Base-by-base conservation (phyloP, 2,113 vertebrate species). In the Oplegnathus fasciatus region DNA sequence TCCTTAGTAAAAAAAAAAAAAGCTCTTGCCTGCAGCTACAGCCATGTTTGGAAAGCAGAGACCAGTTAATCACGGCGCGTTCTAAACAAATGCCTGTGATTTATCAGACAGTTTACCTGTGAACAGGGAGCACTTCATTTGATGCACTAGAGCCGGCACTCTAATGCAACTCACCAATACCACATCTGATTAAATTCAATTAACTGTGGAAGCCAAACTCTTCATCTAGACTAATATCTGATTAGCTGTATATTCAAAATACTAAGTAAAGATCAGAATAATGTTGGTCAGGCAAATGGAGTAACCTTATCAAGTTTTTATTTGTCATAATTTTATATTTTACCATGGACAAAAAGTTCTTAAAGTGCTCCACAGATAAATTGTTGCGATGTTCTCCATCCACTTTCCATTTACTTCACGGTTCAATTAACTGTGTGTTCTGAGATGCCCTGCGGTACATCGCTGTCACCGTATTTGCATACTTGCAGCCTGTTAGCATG, bases 81-180 rank as follows among this genome's bases (percentile, higher is more conserved):
- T 77, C 61, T 34, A 42, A 88, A 84, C 73, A 73, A 73, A 81
- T 40, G 57, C 24, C 71, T 34, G 78, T 64, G 58, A 81, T 54
- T 88, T 67, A 84, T 87, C 77, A 28, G 60, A 73, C 67, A 67
- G 75, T 50, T 66, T 77, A 80, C 28, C 81, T 84, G 73, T 73
- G 77, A 80, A 77, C 4, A 40, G 61, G 67, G 60, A 84, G 62
- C 32, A 75, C 76, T 84, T 87, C 50, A 66, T 67, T 57, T 78
- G 30, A 78, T 65, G 30, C 67, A 78, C 28, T 30, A 9, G 73
- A 81, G 72, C 67, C n/a, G 28, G 67, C 77, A 28, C 55, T 76
- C 66, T 64, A 57, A 84, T 73, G 60, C 67, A 72, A 30, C 67
- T 78, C 67, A 66, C 78, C 75, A 78, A 37, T 73, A 66, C 60